Conservation (phyloP, 2,797 vertebrate species). For the Anguilla obscura region DNA sequence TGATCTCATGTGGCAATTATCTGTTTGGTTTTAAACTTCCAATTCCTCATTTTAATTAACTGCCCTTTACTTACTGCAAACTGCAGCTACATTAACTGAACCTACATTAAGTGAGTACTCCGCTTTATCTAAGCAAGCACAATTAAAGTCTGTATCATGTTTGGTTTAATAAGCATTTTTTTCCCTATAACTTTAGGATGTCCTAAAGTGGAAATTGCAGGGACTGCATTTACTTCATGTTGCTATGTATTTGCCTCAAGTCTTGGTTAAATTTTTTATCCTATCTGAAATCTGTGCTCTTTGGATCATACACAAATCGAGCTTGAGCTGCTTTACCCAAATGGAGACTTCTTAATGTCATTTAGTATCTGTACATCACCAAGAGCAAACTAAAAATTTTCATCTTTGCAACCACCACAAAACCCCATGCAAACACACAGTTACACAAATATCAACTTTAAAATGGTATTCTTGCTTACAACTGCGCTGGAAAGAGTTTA, state of each 20-base stretch:
- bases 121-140: not conserved
- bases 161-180: not conserved
- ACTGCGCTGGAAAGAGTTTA: not conserved
- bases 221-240: not conserved
- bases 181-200: not conserved
- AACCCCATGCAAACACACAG: not conserved
- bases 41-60: not conserved
- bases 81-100: not conserved
- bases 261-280: slow-evolving; percentile 16
- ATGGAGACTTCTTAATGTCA: not conserved
- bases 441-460: not conserved
- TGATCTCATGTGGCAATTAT: not conserved
- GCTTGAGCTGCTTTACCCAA: not conserved
- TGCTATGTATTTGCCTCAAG: not conserved
- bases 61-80: not conserved
- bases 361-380: not conserved
- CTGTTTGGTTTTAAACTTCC: not conserved
- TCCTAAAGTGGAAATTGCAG: not conserved
- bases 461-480: not conserved
- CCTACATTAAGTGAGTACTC: not conserved
- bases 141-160: not conserved
- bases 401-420: not conserved
- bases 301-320: not conserved
- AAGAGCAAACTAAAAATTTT: not conserved
- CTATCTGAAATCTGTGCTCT: not conserved